Evolutionary conservation across 2,797 vertebrate species (phyloP).

Genomic region (Chelonia mydas): DNA sequence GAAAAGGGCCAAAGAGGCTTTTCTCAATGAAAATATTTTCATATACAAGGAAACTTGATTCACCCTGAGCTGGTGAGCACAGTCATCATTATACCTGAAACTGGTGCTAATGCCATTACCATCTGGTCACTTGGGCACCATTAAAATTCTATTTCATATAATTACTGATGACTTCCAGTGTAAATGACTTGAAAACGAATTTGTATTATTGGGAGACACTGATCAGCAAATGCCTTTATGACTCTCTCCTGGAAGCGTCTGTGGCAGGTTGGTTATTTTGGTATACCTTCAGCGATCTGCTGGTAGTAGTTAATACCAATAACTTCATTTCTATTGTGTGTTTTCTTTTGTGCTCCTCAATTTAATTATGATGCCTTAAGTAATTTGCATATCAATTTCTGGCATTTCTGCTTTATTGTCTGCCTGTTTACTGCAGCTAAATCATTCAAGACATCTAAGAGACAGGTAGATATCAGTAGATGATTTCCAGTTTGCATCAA

Average conservation of each 20-base stretch:
- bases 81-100: too few species aligned
- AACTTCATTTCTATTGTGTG: background rate
- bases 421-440: background rate
- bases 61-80: background rate
- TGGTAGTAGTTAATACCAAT: background rate
- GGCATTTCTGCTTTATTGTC: background rate
- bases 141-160: background rate
- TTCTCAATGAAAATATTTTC: slow-evolving; percentile 11
- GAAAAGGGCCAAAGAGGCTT: background rate
- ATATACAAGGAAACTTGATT: background rate
- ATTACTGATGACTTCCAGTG: background rate
- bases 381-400: background rate
- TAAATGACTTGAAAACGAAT: background rate
- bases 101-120: background rate
- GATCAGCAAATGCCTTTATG: background rate
- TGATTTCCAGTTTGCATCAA: background rate
- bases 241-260: background rate
- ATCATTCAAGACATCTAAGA: background rate
- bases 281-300: background rate
- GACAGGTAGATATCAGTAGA: background rate
- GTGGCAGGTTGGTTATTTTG: background rate
- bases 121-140: background rate
- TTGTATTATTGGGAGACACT: accelerated
- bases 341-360: background rate
- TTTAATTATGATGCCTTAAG: slow-evolving; percentile 15